These are phyloP conservation scores for Dipodomys ordii DNA, from an alignment of 2,113 vertebrate genomes.

Conservation along the genomic window DNA sequence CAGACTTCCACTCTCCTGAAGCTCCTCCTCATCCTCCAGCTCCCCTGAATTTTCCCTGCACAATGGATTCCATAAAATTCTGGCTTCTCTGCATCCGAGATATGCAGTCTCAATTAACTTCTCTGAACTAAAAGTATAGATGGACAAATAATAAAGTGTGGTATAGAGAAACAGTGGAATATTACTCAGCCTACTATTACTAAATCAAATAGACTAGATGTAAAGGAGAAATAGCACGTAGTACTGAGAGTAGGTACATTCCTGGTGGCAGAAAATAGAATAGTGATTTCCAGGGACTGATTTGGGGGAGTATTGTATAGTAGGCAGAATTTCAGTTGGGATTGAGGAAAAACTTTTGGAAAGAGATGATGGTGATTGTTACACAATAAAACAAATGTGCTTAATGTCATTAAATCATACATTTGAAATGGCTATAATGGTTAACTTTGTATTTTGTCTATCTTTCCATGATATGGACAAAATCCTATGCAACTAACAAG, in stretches of 20 bases:
- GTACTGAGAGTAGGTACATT: not conserved
- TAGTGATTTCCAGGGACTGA: not conserved
- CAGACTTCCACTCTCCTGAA: not conserved
- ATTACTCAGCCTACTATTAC: not conserved
- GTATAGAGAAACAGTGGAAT: not conserved
- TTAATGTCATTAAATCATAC: not conserved
- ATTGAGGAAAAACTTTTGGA: not conserved
- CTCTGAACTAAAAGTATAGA: not conserved
- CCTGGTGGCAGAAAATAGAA: not conserved
- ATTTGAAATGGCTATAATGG: not conserved
- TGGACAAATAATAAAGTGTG: not conserved
- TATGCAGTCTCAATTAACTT: not conserved
- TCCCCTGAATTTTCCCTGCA: not conserved
- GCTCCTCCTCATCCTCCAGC: not conserved
- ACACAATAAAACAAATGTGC: not conserved
- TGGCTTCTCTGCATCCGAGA: not conserved
- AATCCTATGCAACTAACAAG: not conserved
- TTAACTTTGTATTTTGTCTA: not conserved
- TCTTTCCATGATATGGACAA: not conserved
- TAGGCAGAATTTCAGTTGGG: not conserved
- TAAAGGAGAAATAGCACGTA: not conserved
- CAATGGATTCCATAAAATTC: not conserved
- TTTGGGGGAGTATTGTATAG: not conserved
- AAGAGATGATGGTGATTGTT: not conserved
- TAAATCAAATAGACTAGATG: not conserved